These are phyloP conservation scores for Sarcoramphus papa DNA, from an alignment of 2,797 vertebrate species.

Conservation along the genomic window DNA sequence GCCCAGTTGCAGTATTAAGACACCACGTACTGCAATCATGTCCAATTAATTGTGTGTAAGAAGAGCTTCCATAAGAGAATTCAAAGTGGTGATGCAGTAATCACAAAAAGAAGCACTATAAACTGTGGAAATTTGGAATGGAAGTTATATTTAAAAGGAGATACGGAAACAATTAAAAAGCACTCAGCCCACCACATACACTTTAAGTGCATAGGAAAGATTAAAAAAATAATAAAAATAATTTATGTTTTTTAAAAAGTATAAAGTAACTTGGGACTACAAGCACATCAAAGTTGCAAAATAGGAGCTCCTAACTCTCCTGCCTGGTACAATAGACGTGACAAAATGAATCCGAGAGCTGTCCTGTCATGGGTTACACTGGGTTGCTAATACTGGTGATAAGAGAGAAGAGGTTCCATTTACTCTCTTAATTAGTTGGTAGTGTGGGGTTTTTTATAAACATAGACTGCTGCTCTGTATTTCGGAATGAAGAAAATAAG, in stretches of 20 bases:
- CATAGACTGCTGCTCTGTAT: not conserved
- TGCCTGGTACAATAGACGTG: not conserved
- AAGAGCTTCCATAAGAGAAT: not conserved
- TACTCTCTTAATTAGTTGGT: not conserved
- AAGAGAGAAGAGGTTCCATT: not conserved
- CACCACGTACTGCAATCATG: not conserved
- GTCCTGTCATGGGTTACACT: not conserved
- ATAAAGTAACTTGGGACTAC: not conserved
- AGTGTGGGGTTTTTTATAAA: not conserved
- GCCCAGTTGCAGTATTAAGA: not conserved
- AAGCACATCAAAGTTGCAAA: not conserved
- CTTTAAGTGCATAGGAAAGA: not conserved
- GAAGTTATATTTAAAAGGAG: not conserved
- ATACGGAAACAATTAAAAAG: not conserved
- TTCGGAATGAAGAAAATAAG: not conserved
- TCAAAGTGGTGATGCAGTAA: not conserved
- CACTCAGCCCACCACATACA: rapidly evolving
- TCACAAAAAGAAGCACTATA: not conserved
- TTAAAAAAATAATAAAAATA: not conserved
- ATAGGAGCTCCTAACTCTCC: not conserved
- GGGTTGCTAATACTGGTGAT: not conserved
- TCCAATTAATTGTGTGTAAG: not conserved
- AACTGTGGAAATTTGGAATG: not conserved
- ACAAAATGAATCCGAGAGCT: not conserved
- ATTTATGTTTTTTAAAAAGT: not conserved